phyloP scores from a whole-genome alignment of 2,113 vertebrate species.

The Petromus typicus region DNA sequence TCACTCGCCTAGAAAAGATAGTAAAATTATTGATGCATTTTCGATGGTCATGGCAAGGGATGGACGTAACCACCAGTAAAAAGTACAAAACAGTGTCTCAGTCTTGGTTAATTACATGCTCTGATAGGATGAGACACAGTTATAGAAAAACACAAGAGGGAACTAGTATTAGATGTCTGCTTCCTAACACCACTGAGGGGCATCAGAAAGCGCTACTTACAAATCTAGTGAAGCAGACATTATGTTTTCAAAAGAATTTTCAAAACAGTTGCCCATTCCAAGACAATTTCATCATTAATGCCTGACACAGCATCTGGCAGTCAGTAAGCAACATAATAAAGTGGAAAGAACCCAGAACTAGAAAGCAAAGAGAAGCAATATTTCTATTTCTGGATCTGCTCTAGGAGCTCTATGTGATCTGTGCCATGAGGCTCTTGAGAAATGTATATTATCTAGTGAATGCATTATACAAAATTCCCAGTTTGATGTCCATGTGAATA shows the following conservation, averaged over 20 bases:
- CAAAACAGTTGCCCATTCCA: constrained; percentile 8
- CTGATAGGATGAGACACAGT: background rate
- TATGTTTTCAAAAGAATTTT: constrained; percentile 39
- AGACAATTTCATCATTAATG: constrained; percentile 47
- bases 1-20: constrained; percentile 6
- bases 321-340: background rate
- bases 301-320: background rate
- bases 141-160: background rate
- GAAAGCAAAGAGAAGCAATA: background rate
- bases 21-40: constrained; percentile 37
- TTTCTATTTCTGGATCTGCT: background rate
- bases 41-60: background rate
- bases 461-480: background rate
- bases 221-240: constrained; percentile 7
- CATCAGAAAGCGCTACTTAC: constrained; percentile 1
- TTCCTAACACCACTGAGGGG: background rate
- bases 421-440: background rate
- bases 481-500: background rate
- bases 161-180: background rate
- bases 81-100: background rate
- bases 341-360: background rate
- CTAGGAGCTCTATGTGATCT: background rate
- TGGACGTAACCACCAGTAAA: background rate
- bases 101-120: background rate
- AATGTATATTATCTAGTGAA: constrained; percentile 43